Evolutionary conservation across 2,888 invertebrate species (phyloP), one percentile per base, ranked within the genome.

Genomic region (Lamproptera curius): DNA sequence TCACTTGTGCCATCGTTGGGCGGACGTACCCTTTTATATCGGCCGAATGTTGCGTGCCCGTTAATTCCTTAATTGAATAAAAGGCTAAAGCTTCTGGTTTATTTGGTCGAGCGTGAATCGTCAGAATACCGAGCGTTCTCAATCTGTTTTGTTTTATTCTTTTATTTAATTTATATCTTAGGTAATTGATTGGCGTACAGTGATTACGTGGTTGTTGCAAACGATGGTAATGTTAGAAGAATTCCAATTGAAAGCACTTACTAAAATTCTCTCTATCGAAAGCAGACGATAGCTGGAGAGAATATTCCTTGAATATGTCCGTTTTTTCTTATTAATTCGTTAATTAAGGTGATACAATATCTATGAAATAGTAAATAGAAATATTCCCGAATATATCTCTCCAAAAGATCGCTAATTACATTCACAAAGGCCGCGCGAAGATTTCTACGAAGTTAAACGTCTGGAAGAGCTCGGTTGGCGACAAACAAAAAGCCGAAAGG

Each of bases 61-160:
- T 73, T 88, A 88, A 88, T 85, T 81, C 77, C 77, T 86, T 88
- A 88, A 88, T 88, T 88, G 70, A 88, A 88, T 88, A 86, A 85
- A 80, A 82, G 66, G 70, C 71, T 80, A 81, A 83, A 84, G 82
- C 85, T 81, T 76, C 81, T 76, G 77, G 74, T 72, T 64, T 62
- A 80, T 77, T 83, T 76, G 73, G 78, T 78, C 76, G 79, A 77
- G 81, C 82, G 76, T 81, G 72, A 76, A 70, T 70, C 69, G 64
- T 58, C 60, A 62, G 46, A 51, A 45, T 55, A 71, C 59, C 75
- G 64, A 61, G 58, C 61, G 76, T 77, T 85, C 77, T 78, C 77
- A 78, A 83, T 73, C 79, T 76, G 69, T 75, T 62, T 54, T 55
- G 61, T 51, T 58, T 53, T 52, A n/a, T n/a, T n/a, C n/a, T 58